These are phyloP conservation scores for Eriocheir sinensis DNA, from an alignment of 1,140 invertebrate species.

Conservation along the genomic window DNA sequence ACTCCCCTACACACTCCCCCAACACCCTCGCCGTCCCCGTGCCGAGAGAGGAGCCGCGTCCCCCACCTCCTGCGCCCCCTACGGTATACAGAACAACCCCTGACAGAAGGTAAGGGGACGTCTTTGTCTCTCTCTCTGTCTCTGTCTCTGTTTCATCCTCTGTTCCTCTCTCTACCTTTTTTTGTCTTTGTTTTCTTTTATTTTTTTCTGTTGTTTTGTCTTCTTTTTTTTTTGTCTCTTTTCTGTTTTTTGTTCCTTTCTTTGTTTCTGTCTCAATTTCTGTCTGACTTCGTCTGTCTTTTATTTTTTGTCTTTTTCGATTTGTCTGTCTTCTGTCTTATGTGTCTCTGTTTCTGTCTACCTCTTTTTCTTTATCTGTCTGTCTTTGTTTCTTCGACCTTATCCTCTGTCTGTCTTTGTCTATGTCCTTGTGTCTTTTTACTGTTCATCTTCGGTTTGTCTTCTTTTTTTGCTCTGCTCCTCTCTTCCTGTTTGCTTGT, in stretches of 20 bases:
- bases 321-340: too few species aligned
- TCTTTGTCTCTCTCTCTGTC: neutral
- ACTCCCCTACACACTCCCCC: neutral
- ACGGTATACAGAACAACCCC: slow-evolving; percentile 9
- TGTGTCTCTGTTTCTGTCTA: neutral
- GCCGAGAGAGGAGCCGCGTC: slow-evolving; percentile 2
- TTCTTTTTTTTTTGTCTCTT: neutral
- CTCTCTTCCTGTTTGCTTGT: too few species aligned
- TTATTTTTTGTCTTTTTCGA: too few species aligned
- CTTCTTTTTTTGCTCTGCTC: too few species aligned
- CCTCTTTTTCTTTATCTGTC: neutral
- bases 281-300: neutral
- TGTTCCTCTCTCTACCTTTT: too few species aligned
- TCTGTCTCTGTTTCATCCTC: neutral
- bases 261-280: too few species aligned
- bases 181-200: too few species aligned
- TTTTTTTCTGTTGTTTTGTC: too few species aligned
- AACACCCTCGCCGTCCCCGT: neutral
- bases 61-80: neutral
- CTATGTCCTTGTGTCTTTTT: too few species aligned
- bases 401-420: neutral
- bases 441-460: too few species aligned
- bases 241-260: too few species aligned
- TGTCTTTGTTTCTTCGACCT: neutral
- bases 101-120: slow-evolving; percentile 66